Evolutionary conservation across 2,888 invertebrate genomes (phyloP), one percentile per base, ranked within the genome.

Genomic region (Eurytoma californica): DNA sequence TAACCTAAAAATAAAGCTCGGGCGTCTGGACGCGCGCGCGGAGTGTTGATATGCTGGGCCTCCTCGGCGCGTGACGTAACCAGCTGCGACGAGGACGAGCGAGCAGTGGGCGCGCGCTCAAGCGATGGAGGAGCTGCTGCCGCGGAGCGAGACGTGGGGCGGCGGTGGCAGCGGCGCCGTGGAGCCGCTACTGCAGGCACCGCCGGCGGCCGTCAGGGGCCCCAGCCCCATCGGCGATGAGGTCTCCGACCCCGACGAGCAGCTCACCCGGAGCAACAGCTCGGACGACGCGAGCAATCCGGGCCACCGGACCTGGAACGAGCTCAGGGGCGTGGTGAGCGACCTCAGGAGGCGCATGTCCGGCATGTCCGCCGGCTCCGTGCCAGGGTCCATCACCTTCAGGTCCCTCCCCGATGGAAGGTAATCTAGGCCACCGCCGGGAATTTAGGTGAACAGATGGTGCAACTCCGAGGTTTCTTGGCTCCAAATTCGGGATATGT

Each of bases 321-420:
- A 96, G 89, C 92, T 96, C 28, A 93, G 95, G 80, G 93, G 94
- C 68, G 95, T 95, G 12, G 96, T 97, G 0, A 94, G 95, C 86
- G 96, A 96, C 87, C 92, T 97, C 84, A 92, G 97, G 16, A 94
- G 95, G 84, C 94, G 95, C 86, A 89, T 97, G 79, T 95, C 95
- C 2, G 94, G 94, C 73, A 91, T 96, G 55, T 96, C 96, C 0
- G 94, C 95, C 0, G 95, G 96, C 92, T 89, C 89, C 3, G 94
- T 96, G 24, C 97, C 97, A 0, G 94, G 94, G 84, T 95, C 95
- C 67, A 94, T 97, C 84, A 94, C 95, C 51, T 97, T 97, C 90
- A 93, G 96, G 78, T 94, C 93, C 39, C 91, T 97, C 55, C 93
- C 93, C 72, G 96, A 95, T 90, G 96, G 95, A 53, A 85, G 90